Evolutionary conservation across 35 echinoderm and acorn worm species (phyloP).

Genomic region (Eucidaris tribuloides): DNA sequence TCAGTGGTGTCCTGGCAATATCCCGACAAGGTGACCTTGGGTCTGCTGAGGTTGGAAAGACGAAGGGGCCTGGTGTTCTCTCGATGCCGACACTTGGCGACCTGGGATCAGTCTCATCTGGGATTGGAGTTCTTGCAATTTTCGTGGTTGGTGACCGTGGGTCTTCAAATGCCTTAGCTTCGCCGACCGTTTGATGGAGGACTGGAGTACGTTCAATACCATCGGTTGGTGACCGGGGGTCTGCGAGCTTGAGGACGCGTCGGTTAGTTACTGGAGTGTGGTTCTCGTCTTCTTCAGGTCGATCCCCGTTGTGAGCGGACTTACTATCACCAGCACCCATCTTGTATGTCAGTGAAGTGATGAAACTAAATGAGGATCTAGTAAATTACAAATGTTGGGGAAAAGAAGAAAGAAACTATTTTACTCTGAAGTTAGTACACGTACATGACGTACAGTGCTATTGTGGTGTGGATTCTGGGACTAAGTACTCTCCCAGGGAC

Average conservation of each 20-base stretch:
- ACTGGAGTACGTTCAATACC: conserved; percentile 77
- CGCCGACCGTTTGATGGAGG: conserved; percentile 14
- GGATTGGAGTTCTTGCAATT: conserved; percentile 63
- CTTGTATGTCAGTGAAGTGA: no score
- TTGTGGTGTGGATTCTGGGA: no score
- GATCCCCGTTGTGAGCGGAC: not conserved
- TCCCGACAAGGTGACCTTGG: conserved; percentile 65
- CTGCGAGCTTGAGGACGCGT: conserved; percentile 47
- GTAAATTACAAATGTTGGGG: no score
- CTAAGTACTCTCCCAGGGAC: no score
- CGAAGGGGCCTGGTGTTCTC: conserved; percentile 72
- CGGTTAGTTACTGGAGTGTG: conserved; percentile 50
- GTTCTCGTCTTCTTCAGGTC: not conserved
- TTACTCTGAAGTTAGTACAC: no score
- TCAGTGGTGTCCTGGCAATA: conserved; percentile 15
- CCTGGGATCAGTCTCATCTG: conserved; percentile 65
- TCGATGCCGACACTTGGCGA: conserved; percentile 65
- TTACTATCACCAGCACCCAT: conserved; percentile 85
- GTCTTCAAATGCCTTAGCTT: conserved; percentile 48
- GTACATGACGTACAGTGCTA: no score
- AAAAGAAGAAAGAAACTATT: no score
- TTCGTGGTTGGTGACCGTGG: conserved; percentile 61
- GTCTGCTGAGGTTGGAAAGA: conserved; percentile 49
- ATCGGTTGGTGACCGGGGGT: conserved; percentile 87
- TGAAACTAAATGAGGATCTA: no score